These are phyloP conservation scores for Lasioglossum calceatum DNA, from an alignment of 2,888 invertebrate genomes.

Conservation along the genomic window DNA sequence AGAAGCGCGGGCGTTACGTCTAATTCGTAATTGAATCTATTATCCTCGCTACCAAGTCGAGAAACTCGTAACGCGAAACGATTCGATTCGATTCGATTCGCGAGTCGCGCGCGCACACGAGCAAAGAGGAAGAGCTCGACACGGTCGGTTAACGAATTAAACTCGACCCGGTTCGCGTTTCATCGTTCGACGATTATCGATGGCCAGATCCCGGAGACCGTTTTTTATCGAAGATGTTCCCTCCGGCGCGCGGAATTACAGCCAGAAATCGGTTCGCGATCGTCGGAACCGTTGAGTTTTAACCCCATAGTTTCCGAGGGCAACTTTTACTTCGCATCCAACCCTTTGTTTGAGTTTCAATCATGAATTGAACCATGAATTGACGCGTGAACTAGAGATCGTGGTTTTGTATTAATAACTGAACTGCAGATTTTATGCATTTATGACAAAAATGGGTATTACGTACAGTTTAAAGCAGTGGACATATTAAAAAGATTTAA, in stretches of 20 bases:
- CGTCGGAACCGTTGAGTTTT: background rate
- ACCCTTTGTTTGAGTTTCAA: background rate
- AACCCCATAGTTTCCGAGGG: background rate
- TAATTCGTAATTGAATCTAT: slow-evolving; percentile 20
- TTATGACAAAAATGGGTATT: no score
- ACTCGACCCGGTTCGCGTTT: slow-evolving; percentile 3
- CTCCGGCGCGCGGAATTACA: background rate
- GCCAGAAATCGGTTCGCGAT: background rate
- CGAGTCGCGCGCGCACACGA: background rate
- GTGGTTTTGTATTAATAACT: no score
- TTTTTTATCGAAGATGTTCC: background rate
- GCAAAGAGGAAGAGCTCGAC: background rate
- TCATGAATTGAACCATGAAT: background rate
- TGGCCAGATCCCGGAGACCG: background rate
- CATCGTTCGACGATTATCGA: slow-evolving; percentile 1
- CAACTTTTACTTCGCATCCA: background rate
- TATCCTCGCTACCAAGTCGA: background rate
- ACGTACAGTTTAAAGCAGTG: no score
- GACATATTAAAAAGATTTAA: no score
- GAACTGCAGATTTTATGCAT: no score
- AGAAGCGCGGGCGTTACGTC: slow-evolving; percentile 12
- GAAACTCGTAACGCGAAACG: slow-evolving; percentile 3
- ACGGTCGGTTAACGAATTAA: background rate
- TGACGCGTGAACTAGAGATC: no score
- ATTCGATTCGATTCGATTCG: slow-evolving; percentile 5